Conservation (phyloP, 2,888 invertebrate species). For the Melikaiella ostensackeni region DNA sequence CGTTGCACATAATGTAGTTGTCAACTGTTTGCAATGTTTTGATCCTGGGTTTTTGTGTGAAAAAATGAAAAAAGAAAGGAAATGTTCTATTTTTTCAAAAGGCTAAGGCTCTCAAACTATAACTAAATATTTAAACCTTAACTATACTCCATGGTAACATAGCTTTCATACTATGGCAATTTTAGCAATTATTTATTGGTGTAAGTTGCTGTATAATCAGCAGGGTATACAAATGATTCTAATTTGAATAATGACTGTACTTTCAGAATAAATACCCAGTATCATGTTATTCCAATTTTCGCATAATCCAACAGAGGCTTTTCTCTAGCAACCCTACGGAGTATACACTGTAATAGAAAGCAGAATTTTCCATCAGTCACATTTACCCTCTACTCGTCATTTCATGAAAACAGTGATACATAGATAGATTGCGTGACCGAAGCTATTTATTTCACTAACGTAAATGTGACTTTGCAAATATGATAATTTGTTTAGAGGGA, state of each 20-base stretch:
- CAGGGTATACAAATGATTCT: neutral
- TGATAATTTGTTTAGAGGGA: constrained; percentile 37
- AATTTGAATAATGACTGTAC: constrained; percentile 1
- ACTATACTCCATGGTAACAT: no score
- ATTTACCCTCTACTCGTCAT: constrained; percentile 7
- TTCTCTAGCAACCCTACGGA: neutral
- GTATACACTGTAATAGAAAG: neutral
- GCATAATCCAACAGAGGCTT: neutral
- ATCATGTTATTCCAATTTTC: neutral
- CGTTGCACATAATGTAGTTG: no score
- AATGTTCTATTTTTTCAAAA: neutral
- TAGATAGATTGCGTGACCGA: constrained; percentile 34
- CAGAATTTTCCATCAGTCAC: constrained; percentile 13
- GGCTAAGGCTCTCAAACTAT: no score
- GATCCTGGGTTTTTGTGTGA: no score
- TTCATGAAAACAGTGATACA: constrained; percentile 17
- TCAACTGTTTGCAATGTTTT: no score
- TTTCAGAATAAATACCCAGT: neutral
- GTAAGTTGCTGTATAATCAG: neutral
- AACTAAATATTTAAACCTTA: no score
- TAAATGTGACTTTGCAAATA: constrained; percentile 37
- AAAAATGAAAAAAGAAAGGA: neutral
- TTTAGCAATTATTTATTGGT: neutral
- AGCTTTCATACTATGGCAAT: neutral
- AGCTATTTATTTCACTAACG: constrained; percentile 31